A percentile compares a stretch with the other conserved stretches of the same genome.
phyloP scores from a whole-genome alignment of 1,140 invertebrate species.

The Neodiprion lecontei region DNA sequence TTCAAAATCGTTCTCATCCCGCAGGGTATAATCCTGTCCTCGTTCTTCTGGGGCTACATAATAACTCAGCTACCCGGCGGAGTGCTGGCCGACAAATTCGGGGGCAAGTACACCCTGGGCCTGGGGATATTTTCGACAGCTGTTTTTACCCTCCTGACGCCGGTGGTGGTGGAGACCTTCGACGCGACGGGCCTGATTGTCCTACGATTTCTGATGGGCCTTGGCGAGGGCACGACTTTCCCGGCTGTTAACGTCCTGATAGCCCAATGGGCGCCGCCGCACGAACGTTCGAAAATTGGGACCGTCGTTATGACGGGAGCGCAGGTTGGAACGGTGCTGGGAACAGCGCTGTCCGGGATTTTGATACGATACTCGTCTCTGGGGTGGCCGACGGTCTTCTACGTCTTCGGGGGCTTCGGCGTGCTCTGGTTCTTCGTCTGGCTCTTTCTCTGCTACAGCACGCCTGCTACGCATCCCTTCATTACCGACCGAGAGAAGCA shows the following conservation, averaged over 20 bases:
- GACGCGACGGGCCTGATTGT: constrained; percentile 66
- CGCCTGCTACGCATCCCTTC: constrained; percentile 64
- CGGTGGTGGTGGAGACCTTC: constrained; percentile 53
- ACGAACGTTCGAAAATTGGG: constrained; percentile 72
- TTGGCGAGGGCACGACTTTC: constrained; percentile 77
- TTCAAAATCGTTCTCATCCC: constrained; percentile 33
- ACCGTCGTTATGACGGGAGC: constrained; percentile 66
- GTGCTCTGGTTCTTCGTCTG: constrained; percentile 52
- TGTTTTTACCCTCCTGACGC: constrained; percentile 74
- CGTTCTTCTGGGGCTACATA: constrained; percentile 82
- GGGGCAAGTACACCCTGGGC: constrained; percentile 75
- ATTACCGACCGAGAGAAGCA: constrained; percentile 67
- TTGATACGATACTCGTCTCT: constrained; percentile 46
- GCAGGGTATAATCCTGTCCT: constrained; percentile 80
- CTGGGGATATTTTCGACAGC: constrained; percentile 75
- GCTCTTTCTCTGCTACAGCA: constrained; percentile 52
- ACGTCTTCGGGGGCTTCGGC: constrained; percentile 63
- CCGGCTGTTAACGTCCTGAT: constrained; percentile 73
- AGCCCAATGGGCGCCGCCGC: constrained; percentile 72
- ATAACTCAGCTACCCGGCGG: constrained; percentile 73
- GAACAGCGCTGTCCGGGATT: constrained; percentile 59
- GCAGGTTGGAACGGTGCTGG: constrained; percentile 57
- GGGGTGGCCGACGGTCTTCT: constrained; percentile 66
- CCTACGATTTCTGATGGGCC: constrained; percentile 69
- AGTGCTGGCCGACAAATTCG: constrained; percentile 74